Conservation (phyloP, 2,797 vertebrate species). For the Scyliorhinus canicula region DNA sequence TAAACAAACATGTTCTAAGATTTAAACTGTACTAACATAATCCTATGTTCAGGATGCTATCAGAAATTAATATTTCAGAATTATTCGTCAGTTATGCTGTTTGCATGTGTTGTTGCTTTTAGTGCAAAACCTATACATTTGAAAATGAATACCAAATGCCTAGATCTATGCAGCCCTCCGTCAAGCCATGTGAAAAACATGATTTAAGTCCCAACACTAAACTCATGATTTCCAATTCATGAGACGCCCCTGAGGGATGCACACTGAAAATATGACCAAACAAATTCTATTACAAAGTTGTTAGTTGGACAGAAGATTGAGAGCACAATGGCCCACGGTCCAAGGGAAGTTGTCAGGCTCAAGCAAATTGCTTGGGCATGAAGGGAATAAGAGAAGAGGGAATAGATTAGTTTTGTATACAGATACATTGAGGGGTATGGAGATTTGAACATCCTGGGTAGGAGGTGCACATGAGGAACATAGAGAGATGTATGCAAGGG, state of each 20-base stretch:
- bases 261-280: not conserved
- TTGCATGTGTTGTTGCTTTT: not conserved
- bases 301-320: not conserved
- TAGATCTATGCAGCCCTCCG: not conserved
- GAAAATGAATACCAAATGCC: not conserved
- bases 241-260: not conserved
- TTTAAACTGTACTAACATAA: not conserved
- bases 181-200: not conserved
- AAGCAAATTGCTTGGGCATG: not conserved
- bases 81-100: not conserved
- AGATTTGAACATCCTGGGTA: not conserved
- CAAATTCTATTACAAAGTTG: not conserved
- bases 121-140: not conserved
- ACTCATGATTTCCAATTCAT: not conserved
- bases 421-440: not conserved
- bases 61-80: not conserved
- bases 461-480: not conserved
- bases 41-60: not conserved
- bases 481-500: not conserved
- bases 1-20: not conserved
- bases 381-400: not conserved
- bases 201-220: not conserved
- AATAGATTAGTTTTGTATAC: not conserved
- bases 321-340: not conserved
- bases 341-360: not conserved